A percentile compares a stretch with the other conserved stretches of the same genome.
Conservation (phyloP, 2,888 invertebrate species). For the Taphrorychus bicolor region DNA sequence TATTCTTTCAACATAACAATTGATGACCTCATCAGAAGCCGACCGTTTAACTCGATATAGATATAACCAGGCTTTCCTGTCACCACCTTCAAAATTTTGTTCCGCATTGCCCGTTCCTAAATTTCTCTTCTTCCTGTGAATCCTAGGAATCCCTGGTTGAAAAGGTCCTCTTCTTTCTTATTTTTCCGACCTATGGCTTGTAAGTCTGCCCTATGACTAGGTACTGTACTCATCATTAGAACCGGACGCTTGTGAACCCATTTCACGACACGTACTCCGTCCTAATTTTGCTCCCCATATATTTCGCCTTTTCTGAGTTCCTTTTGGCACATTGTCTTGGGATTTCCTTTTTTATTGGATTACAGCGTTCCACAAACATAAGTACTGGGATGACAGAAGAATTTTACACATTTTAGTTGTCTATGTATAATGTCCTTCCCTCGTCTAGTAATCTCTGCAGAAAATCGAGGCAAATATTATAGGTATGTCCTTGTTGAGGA, state of each 20-base stretch:
- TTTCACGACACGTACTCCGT: constrained; percentile 9
- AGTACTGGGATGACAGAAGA: constrained; percentile 6
- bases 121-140: too few relatives aligned
- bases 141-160: too few relatives aligned
- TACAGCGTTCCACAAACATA: constrained; percentile 26
- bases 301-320: constrained; percentile 16
- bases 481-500: not conserved
- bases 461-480: not conserved
- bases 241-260: constrained; percentile 24
- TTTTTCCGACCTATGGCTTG: too few relatives aligned
- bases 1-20: too few relatives aligned
- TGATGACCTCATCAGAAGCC: too few relatives aligned
- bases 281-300: constrained; percentile 3
- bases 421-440: constrained; percentile 12
- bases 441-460: constrained; percentile 8
- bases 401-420: not conserved
- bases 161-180: too few relatives aligned
- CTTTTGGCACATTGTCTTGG: constrained; percentile 16
- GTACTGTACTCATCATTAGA: constrained; percentile 2
- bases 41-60: too few relatives aligned
- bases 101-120: too few relatives aligned
- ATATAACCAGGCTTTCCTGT: too few relatives aligned
- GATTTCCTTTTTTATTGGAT: constrained; percentile 19
- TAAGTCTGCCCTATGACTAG: too few relatives aligned
- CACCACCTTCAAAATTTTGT: too few relatives aligned